These are phyloP conservation scores for Harpalus rubripes DNA, from an alignment of 2,888 invertebrate species.

Conservation along the genomic window DNA sequence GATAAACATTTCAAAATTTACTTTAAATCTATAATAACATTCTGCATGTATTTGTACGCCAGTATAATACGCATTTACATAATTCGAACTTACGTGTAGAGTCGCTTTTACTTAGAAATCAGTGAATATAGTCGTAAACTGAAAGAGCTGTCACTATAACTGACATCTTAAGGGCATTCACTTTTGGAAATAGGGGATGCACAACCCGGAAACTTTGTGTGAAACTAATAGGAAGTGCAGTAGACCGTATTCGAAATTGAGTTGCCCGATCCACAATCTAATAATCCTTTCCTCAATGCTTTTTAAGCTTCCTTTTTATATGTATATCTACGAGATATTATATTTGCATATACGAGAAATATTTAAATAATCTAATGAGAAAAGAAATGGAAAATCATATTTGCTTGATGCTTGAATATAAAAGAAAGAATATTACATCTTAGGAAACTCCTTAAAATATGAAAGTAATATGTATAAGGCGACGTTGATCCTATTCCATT, in stretches of 20 bases:
- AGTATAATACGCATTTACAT: no score
- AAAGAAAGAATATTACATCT: neutral
- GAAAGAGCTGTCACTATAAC: no score
- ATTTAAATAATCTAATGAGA: neutral
- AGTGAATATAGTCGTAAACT: no score
- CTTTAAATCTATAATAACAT: no score
- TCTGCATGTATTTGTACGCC: no score
- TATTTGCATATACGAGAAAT: neutral
- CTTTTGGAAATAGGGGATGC: neutral
- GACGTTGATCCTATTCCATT: constrained; percentile 2
- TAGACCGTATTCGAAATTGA: neutral
- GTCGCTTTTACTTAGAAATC: no score
- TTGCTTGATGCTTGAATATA: neutral
- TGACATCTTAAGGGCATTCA: neutral
- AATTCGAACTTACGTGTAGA: no score
- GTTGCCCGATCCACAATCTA: neutral
- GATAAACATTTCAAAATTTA: no score
- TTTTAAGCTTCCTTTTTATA: neutral
- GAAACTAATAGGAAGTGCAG: neutral
- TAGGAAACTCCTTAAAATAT: neutral
- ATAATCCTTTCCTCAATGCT: neutral
- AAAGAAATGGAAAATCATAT: neutral
- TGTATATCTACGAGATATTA: neutral
- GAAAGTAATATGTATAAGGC: neutral
- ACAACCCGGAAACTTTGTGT: neutral